A percentile compares a stretch with the other conserved stretches of the same genome.
Conservation (phyloP, 2,888 invertebrate species). For the Frankliniella fusca region DNA sequence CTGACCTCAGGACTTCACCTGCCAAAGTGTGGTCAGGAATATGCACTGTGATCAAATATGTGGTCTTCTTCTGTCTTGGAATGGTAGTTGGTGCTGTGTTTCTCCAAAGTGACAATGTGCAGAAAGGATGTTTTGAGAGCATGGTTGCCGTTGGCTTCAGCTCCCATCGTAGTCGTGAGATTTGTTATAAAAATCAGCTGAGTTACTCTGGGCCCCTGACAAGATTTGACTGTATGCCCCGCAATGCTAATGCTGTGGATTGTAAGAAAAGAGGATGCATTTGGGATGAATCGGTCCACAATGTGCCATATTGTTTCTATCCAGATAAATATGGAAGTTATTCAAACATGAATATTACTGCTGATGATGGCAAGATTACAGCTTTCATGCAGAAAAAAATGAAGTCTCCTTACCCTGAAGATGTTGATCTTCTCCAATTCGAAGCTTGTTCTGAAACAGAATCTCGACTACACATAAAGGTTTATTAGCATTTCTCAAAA, state of each 20-base stretch:
- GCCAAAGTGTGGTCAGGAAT: not conserved
- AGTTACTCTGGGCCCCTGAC: not conserved
- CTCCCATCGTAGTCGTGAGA: not conserved
- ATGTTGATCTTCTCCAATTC: slow-evolving; percentile 58
- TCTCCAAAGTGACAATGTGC: not conserved
- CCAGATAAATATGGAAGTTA: slow-evolving; percentile 64
- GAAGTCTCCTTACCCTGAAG: slow-evolving; percentile 61
- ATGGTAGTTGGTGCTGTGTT: not conserved
- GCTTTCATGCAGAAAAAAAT: slow-evolving; percentile 55
- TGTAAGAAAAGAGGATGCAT: not conserved
- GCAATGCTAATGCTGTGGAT: not conserved
- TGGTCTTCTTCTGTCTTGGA: not conserved
- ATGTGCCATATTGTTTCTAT: slow-evolving; percentile 70
- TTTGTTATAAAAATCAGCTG: not conserved
- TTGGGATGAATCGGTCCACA: slow-evolving; percentile 30
- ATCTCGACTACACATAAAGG: slow-evolving; percentile 63
- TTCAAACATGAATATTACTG: slow-evolving; percentile 57
- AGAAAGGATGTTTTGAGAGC: not conserved
- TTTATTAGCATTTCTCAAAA: slow-evolving; percentile 33
- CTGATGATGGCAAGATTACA: slow-evolving; percentile 57
- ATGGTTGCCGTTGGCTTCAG: slow-evolving; percentile 8
- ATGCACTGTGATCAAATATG: not conserved
- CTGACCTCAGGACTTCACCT: not conserved
- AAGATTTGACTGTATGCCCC: slow-evolving; percentile 8
- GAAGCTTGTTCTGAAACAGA: slow-evolving; percentile 61